These are phyloP conservation scores for Galaxea fascicularis DNA, from an alignment of 92 coral and sea anemone species.

Conservation along the genomic window DNA sequence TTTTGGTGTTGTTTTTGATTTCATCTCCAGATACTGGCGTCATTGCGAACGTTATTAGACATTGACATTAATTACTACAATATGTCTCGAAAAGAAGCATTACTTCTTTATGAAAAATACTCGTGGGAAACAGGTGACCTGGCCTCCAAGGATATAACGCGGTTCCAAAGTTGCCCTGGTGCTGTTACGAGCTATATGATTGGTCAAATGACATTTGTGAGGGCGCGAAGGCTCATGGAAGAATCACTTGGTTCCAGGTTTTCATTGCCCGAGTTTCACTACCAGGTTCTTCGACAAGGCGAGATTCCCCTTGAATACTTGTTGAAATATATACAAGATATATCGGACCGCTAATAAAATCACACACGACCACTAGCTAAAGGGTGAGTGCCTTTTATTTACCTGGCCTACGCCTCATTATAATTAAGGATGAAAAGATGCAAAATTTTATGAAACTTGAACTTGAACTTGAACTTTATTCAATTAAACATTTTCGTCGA, in stretches of 20 bases:
- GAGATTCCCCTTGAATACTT: conserved; percentile 70
- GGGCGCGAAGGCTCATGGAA: conserved; percentile 56
- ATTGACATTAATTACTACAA: conserved; percentile 67
- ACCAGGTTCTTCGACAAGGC: conserved; percentile 73
- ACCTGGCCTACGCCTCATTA: too few species aligned
- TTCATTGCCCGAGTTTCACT: conserved; percentile 74
- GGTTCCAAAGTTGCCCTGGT: conserved; percentile 85
- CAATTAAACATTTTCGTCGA: too few species aligned
- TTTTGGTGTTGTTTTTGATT: neutral
- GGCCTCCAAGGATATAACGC: conserved; percentile 74
- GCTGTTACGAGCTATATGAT: conserved; percentile 68
- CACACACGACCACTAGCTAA: too few species aligned
- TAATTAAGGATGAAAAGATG: too few species aligned
- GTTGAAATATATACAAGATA: conserved; percentile 34
- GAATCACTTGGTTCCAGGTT: conserved; percentile 58
- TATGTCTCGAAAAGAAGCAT: conserved; percentile 62
- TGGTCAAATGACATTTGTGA: conserved; percentile 64
- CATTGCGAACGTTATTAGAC: conserved; percentile 66
- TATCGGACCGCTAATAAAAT: neutral
- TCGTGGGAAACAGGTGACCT: conserved; percentile 73
- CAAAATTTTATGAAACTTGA: too few species aligned
- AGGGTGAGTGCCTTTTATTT: too few species aligned
- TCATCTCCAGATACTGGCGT: conserved; percentile 66
- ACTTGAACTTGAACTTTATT: too few species aligned
- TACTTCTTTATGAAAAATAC: conserved; percentile 68